Conservation (phyloP, 2,113 vertebrate species). For the Himantopus leucocephalus region DNA sequence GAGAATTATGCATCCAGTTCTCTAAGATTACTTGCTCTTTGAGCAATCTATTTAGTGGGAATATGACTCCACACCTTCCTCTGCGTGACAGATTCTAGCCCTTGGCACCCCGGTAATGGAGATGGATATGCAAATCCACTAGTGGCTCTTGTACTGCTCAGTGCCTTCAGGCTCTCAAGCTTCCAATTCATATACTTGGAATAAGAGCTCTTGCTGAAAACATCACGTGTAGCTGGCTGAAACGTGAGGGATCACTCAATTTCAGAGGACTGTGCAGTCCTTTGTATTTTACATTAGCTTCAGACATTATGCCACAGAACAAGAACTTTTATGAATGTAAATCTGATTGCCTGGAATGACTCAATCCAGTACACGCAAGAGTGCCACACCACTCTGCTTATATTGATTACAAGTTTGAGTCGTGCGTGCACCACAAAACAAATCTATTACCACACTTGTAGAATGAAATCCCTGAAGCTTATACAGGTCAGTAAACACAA, state of each 20-base stretch:
- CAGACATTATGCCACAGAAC: background rate
- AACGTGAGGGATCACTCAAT: background rate
- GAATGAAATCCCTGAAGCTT: conserved; percentile 41
- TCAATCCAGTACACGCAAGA: background rate
- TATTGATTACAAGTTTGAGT: conserved; percentile 3
- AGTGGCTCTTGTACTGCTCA: background rate
- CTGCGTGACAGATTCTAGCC: background rate
- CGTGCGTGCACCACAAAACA: background rate
- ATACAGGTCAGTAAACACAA: conserved; percentile 36
- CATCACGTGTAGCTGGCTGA: rapidly evolving
- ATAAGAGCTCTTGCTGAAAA: background rate
- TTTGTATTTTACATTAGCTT: background rate
- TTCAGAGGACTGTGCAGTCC: background rate
- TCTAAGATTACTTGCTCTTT: background rate
- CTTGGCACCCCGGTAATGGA: background rate
- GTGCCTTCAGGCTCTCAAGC: background rate
- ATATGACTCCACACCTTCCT: background rate
- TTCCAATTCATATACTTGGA: background rate
- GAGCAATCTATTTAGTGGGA: background rate
- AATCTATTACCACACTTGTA: conserved; percentile 25
- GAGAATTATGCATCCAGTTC: background rate
- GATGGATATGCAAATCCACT: conserved; percentile 35
- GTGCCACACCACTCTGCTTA: background rate
- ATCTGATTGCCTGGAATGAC: conserved; percentile 28
- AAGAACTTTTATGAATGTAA: background rate